These are phyloP conservation scores for Halesus radiatus DNA, from an alignment of 1,140 invertebrate species.

Conservation along the genomic window DNA sequence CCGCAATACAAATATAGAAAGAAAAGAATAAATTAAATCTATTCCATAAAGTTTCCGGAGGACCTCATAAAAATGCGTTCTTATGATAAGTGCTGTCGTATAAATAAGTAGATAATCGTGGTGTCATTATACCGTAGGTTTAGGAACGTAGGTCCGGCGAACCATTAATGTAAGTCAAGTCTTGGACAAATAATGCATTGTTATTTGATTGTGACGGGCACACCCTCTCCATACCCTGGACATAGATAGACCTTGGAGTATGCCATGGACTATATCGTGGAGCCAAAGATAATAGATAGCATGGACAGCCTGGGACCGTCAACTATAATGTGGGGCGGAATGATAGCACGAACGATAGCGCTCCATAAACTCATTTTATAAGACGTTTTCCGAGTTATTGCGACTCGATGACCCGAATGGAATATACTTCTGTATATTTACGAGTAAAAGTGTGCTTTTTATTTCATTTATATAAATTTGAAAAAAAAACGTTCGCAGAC, in stretches of 20 bases:
- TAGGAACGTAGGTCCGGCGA: background rate
- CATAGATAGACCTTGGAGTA: background rate
- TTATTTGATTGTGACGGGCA: conserved; percentile 27
- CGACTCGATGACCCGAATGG: background rate
- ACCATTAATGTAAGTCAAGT: background rate
- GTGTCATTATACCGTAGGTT: conserved; percentile 14
- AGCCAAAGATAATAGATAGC: background rate
- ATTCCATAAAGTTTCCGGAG: conserved; percentile 1
- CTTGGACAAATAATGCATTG: conserved; percentile 8
- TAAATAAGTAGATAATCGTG: conserved; percentile 30
- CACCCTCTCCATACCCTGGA: background rate
- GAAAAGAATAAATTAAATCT: conserved; percentile 6
- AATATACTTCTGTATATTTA: too few relatives aligned
- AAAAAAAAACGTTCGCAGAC: too few relatives aligned
- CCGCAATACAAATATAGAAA: background rate
- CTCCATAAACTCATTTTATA: background rate
- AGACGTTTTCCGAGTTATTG: conserved; percentile 11
- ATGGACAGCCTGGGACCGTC: background rate
- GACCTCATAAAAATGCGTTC: conserved; percentile 30
- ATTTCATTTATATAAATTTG: too few relatives aligned
- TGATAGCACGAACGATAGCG: background rate
- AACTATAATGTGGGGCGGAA: conserved; percentile 13
- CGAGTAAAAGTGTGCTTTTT: too few relatives aligned
- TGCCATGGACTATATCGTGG: background rate
- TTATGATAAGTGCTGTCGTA: conserved; percentile 35